Evolutionary conservation across 1,140 invertebrate genomes (phyloP), one percentile per base, ranked within the genome.

Genomic region (Drosophila hydei): DNA sequence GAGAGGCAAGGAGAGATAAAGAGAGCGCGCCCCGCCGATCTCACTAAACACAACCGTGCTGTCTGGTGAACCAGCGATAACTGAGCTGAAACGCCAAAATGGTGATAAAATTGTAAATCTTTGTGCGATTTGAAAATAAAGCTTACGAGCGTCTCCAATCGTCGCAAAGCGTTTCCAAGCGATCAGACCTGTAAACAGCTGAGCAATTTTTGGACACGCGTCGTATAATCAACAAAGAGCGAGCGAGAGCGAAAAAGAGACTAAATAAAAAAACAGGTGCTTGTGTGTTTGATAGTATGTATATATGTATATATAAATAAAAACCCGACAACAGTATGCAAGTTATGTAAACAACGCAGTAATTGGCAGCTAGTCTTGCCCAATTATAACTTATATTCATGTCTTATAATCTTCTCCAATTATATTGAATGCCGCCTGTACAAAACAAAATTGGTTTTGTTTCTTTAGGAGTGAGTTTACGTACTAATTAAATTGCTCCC

Each of bases 91-190:
- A 72, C 71, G 72, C 83, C 64, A 67, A 75, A 80, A 75, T 70
- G 67, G 75, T 78, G 77, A 87, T 87, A 81, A 81, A 87, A 75
- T 72, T 81, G 67, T 77, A 87, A 77, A 74, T 75, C 64, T 70
- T 69, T 85, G 47, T 72, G 70, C 45, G 69, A 77, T 87, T 87
- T 75, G 50, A 88, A 87, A 88, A 87, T 88, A 75, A 87, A 87
- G 70, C 75, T 54, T 50, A 68, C 56, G 65, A 50, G 16, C 50
- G 64, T 73, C 52, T 45, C 60, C 40, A 58, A 55, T 55, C 50
- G 50, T 36, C 36, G 43, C 11, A 59, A 14, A 50, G 43, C 48
- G 60, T 38, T 42, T 19, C 40, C 45, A 25, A 80, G 63, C 75
- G 72, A 72, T 52, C 69, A 72, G 62, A 54, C 72, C 72, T 84